phyloP scores from a whole-genome alignment of 1,140 invertebrate species.

The Harpegnathos saltator region DNA sequence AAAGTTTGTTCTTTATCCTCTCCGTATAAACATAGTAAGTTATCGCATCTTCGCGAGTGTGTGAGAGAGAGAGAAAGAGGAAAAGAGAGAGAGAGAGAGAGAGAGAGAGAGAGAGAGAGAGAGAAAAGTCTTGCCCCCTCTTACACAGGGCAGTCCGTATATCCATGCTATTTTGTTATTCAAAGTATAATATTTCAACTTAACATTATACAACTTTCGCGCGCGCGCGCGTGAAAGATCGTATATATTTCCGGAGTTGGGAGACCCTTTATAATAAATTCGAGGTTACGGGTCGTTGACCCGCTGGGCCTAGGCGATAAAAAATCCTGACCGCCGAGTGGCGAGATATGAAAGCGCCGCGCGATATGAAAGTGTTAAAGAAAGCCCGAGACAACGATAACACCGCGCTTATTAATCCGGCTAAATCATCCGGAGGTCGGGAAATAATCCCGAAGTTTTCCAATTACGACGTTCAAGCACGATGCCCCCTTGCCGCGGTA shows the following conservation, averaged over 20 bases:
- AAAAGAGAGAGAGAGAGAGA: background rate
- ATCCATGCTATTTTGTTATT: too few species aligned
- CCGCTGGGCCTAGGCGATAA: constrained; percentile 15
- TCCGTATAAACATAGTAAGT: constrained; percentile 18
- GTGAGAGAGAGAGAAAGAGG: too few species aligned
- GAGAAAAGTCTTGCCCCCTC: too few species aligned
- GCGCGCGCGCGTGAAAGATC: background rate
- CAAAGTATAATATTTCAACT: background rate
- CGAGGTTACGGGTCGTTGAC: constrained; percentile 5
- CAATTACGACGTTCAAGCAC: constrained; percentile 51
- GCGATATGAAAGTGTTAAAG: constrained; percentile 46
- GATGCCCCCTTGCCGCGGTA: background rate
- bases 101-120: background rate
- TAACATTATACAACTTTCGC: constrained; percentile 39
- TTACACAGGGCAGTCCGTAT: too few species aligned
- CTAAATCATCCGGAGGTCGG: constrained; percentile 46
- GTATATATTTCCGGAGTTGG: constrained; percentile 15
- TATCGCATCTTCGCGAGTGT: background rate
- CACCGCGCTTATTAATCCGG: constrained; percentile 56
- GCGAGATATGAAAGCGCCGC: constrained; percentile 19
- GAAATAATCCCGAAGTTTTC: constrained; percentile 59
- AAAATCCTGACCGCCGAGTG: constrained; percentile 14
- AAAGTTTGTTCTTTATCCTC: constrained; percentile 40
- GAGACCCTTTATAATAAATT: constrained; percentile 23
- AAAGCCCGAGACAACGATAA: constrained; percentile 56